Conservation (phyloP, 1,140 invertebrate genomes). For the Arctopsyche grandis region DNA sequence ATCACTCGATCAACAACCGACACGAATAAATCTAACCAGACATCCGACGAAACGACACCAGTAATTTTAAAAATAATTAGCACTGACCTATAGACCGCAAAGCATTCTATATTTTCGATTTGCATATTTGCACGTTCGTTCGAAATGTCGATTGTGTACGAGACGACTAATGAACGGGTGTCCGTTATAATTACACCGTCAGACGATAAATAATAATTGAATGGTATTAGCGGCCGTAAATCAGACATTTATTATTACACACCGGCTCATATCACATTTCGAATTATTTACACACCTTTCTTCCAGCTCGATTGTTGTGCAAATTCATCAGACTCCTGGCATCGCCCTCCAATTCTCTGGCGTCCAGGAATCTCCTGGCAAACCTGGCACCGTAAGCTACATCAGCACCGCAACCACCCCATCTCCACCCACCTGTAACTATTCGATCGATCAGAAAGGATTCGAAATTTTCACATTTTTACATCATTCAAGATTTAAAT, state of each 20-base stretch:
- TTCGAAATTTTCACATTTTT: too few relatives aligned
- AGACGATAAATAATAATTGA: constrained; percentile 36
- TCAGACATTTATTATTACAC: not conserved
- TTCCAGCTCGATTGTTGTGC: constrained; percentile 94
- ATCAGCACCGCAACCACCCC: constrained; percentile 89
- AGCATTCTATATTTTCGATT: not conserved
- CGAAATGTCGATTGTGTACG: not conserved
- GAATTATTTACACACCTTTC: constrained; percentile 74
- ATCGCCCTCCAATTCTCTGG: constrained; percentile 83
- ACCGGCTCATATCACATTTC: not conserved
- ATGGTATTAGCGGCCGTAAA: constrained; percentile 16
- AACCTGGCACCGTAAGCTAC: constrained; percentile 81
- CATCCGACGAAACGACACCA: not conserved
- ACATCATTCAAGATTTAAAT: not conserved
- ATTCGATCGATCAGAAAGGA: not conserved
- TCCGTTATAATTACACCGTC: constrained; percentile 4
- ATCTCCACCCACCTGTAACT: constrained; percentile 71
- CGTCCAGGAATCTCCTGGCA: constrained; percentile 84
- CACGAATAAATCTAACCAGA: too few relatives aligned
- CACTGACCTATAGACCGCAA: too few relatives aligned
- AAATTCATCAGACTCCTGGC: constrained; percentile 94
- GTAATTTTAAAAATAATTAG: not conserved
- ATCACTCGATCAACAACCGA: too few relatives aligned
- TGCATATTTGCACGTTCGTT: constrained; percentile 15
- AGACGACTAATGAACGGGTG: constrained; percentile 7